These are phyloP conservation scores for Willisornis vidua DNA, from an alignment of 2,113 vertebrate genomes.

Conservation along the genomic window DNA sequence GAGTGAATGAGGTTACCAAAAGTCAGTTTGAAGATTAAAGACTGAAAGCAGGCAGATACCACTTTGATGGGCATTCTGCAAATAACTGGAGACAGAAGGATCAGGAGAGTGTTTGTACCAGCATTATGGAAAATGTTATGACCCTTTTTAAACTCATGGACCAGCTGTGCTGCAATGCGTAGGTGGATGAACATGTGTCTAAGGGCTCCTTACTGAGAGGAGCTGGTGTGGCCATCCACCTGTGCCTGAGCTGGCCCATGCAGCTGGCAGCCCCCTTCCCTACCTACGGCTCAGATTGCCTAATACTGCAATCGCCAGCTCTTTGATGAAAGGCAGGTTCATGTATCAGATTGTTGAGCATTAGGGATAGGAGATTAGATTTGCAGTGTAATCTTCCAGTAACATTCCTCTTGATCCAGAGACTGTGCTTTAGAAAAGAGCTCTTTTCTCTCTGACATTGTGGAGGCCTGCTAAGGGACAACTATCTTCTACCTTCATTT, in stretches of 20 bases:
- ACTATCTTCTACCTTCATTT: slow-evolving; percentile 28
- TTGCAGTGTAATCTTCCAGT: slow-evolving; percentile 41
- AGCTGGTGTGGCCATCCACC: background rate
- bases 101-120: background rate
- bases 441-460: slow-evolving; percentile 23
- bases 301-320: background rate
- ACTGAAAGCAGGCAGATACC: background rate
- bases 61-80: background rate
- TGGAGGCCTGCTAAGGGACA: background rate
- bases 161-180: background rate
- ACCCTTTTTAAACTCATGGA: background rate
- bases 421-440: background rate
- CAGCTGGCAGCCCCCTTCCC: background rate
- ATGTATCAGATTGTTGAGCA: background rate
- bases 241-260: background rate
- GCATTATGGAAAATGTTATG: background rate
- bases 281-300: background rate
- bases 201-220: background rate
- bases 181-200: background rate
- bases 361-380: slow-evolving; percentile 42
- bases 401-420: slow-evolving; percentile 16
- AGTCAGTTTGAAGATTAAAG: background rate
- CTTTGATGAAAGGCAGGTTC: background rate
- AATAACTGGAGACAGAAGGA: background rate
- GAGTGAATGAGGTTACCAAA: background rate